Conservation (phyloP, 2,888 invertebrate genomes). For the Aphidoletes aphidimyza region DNA sequence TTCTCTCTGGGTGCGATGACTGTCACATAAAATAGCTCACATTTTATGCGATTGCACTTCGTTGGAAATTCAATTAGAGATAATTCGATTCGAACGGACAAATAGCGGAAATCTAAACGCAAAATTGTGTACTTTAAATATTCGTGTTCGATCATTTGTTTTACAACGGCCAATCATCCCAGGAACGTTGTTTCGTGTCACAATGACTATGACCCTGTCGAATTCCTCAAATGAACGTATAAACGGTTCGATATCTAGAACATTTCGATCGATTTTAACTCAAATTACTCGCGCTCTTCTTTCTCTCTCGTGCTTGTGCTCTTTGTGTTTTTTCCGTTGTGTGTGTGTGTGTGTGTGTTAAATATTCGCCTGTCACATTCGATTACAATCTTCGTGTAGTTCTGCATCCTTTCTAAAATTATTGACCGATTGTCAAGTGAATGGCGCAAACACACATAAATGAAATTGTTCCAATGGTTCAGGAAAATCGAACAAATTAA, state of each 20-base stretch:
- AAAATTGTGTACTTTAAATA: conserved; percentile 41
- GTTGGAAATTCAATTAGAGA: conserved; percentile 19
- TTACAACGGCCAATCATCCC: conserved; percentile 26
- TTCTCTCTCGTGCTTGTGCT: too few species aligned
- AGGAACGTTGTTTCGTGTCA: conserved; percentile 54
- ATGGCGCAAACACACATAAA: neutral
- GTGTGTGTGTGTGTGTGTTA: too few species aligned
- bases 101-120: neutral
- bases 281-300: too few species aligned
- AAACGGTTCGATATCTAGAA: conserved; percentile 32
- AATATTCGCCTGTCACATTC: neutral
- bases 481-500: neutral
- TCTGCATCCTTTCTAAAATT: neutral
- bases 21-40: neutral
- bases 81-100: conserved; percentile 14
- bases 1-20: too few species aligned
- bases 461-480: neutral
- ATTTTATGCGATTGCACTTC: neutral
- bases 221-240: conserved; percentile 54
- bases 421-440: neutral
- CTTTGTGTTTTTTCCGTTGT: too few species aligned
- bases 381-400: neutral
- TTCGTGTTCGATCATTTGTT: conserved; percentile 52
- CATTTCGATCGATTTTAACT: neutral
- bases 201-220: conserved; percentile 55